These are phyloP conservation scores for Rosalia funebris DNA, from an alignment of 2,888 invertebrate species.

Conservation along the genomic window DNA sequence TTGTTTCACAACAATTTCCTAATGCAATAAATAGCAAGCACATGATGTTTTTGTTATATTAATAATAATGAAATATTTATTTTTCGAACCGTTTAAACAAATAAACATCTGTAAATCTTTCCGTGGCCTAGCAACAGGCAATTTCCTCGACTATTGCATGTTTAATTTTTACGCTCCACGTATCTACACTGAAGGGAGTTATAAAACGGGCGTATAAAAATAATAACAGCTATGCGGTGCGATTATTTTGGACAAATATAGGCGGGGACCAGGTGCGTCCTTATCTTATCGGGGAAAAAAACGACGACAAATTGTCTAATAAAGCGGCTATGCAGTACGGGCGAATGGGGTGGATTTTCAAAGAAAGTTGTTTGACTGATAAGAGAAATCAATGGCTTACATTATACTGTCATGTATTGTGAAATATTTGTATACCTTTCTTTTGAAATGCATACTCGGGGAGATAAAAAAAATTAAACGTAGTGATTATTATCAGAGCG, in stretches of 20 bases:
- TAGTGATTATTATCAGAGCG: no score
- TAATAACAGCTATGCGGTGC: no score
- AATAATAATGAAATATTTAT: slow-evolving; percentile 6
- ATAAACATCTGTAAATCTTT: slow-evolving; percentile 1
- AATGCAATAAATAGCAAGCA: background rate
- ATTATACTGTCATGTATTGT: background rate
- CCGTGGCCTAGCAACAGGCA: background rate
- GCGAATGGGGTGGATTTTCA: slow-evolving; percentile 11
- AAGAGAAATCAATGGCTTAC: background rate
- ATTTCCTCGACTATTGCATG: no score
- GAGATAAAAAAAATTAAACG: no score
- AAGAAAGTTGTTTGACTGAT: slow-evolving; percentile 19
- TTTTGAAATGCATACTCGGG: no score
- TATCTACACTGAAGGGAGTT: no score
- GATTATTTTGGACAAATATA: slow-evolving; percentile 4
- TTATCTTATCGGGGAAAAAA: slow-evolving; percentile 20
- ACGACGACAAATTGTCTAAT: slow-evolving; percentile 23
- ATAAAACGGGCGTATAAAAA: no score
- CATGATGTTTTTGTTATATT: slow-evolving; percentile 2
- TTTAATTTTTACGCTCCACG: no score
- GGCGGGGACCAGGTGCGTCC: slow-evolving; percentile 15
- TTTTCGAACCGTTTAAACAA: slow-evolving; percentile 3
- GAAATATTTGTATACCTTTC: background rate
- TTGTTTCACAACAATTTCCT: background rate
- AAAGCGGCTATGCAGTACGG: slow-evolving; percentile 10